Evolutionary conservation across 2,113 vertebrate species (phyloP).

Genomic region (Mustela nigripes): DNA sequence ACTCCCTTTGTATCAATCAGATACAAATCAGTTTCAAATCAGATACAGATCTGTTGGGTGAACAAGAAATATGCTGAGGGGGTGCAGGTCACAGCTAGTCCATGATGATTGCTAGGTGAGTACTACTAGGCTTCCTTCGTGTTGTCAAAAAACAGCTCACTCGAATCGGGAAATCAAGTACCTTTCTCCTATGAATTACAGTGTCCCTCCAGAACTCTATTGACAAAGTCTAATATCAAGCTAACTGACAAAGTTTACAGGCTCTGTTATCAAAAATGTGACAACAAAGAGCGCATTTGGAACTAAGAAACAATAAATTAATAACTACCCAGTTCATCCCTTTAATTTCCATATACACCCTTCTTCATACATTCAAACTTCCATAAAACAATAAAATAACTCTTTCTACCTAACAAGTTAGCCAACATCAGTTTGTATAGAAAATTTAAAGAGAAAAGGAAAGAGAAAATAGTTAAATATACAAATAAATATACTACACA

Average conservation of each 20-base stretch:
- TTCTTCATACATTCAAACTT: not conserved
- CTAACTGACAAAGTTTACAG: not conserved
- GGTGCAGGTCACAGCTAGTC: not conserved
- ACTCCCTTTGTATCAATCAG: not conserved
- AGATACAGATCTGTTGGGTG: not conserved
- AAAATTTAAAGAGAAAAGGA: not conserved
- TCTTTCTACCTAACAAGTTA: not conserved
- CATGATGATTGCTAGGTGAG: not conserved
- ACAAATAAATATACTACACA: not conserved
- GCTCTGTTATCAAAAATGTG: not conserved
- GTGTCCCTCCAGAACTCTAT: not conserved
- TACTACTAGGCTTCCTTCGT: not conserved
- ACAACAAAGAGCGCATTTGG: not conserved
- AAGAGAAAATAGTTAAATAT: slow-evolving; percentile 28
- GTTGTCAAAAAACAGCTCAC: not conserved
- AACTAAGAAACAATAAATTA: slow-evolving; percentile 17
- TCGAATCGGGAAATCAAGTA: not conserved
- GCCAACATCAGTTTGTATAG: not conserved
- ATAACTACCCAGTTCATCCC: not conserved
- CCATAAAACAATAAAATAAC: not conserved
- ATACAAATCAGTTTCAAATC: too few species aligned
- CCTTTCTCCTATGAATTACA: not conserved
- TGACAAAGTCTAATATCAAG: not conserved
- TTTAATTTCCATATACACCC: not conserved
- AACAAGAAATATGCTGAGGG: not conserved